Evolutionary conservation across 2,113 vertebrate genomes (phyloP), one percentile per base, ranked within the genome.

Genomic region (Crocuta crocuta): DNA sequence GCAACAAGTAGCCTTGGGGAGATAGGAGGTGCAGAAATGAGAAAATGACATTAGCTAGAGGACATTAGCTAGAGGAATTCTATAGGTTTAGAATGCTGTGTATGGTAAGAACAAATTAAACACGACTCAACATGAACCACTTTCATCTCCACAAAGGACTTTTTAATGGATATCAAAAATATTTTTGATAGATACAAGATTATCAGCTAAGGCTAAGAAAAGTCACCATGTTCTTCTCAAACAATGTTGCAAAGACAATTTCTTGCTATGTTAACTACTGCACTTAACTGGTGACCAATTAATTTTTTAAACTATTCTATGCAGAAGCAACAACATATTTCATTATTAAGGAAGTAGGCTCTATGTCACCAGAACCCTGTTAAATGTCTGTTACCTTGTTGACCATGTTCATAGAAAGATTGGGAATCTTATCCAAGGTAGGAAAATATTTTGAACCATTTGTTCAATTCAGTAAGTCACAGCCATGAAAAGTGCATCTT

Each of bases 151-250:
- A 83, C 4, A 65, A 58, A 84, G 10, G 10, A 24, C 35, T 84
- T 94, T 86, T 28, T 65, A 48, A 21, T 82, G 31, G 31, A 35
- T 24, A 55, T 13, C 26, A 95, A 63, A 26, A 92, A 70, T 1
- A 15, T 48, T 82, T 93, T 53, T 43, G 17, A 78, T 86, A 10
- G 9, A 89, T 80, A 4, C 26, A 55, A 92, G 16, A 53, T 58
- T 61, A 95, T 90, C 74, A 92, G 17, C 63, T 79, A 95, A 93
- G 24, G 7, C 8, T 70, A 92, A 87, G 45, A 88, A 85, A 96
- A 94, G 87, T 93, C 19, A 93, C 9, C 81, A 15, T 66, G 7
- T 79, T 95, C 90, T 43, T 95, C 48, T 89, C 55, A 93, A 91
- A 58, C 9, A 43, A 16, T 43, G 16, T n/a, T 28, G 48, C 70